Conservation (phyloP, 2,888 invertebrate genomes). For the Parapristionchus giblindavisi region DNA sequence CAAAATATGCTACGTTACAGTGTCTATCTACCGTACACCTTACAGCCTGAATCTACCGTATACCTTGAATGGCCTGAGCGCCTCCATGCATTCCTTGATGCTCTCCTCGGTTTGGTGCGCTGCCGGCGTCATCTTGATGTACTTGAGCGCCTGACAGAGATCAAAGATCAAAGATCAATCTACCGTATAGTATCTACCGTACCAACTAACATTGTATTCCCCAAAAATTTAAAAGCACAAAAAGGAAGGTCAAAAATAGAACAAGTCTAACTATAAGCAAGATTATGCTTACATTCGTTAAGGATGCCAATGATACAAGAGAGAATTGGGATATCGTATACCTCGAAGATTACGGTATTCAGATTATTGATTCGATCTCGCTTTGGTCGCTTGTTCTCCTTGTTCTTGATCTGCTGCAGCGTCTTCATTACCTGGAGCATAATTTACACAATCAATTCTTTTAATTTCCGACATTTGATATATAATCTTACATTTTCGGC, state of each 20-base stretch:
- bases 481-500: neutral
- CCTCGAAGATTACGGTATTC: slow-evolving; percentile 50
- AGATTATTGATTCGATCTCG: slow-evolving; percentile 20
- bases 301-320: too few relatives aligned
- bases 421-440: slow-evolving; percentile 7
- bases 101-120: slow-evolving; percentile 44
- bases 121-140: slow-evolving; percentile 46
- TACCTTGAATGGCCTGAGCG: slow-evolving; percentile 46
- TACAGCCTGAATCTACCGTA: neutral
- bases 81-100: slow-evolving; percentile 43
- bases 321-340: slow-evolving; percentile 25
- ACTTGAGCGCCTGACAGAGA: slow-evolving; percentile 49
- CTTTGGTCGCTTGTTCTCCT: slow-evolving; percentile 22
- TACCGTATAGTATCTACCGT: neutral
- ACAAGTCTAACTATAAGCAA: too few relatives aligned
- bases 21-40: neutral
- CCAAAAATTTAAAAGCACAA: neutral
- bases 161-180: too few relatives aligned
- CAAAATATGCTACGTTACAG: neutral
- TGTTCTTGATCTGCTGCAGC: slow-evolving; percentile 25
- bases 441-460: neutral
- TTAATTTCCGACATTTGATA: too few relatives aligned
- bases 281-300: too few relatives aligned
- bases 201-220: neutral
- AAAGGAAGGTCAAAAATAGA: neutral